Evolutionary conservation across 2,888 invertebrate species (phyloP).

Genomic region (Lasioglossum morio): DNA sequence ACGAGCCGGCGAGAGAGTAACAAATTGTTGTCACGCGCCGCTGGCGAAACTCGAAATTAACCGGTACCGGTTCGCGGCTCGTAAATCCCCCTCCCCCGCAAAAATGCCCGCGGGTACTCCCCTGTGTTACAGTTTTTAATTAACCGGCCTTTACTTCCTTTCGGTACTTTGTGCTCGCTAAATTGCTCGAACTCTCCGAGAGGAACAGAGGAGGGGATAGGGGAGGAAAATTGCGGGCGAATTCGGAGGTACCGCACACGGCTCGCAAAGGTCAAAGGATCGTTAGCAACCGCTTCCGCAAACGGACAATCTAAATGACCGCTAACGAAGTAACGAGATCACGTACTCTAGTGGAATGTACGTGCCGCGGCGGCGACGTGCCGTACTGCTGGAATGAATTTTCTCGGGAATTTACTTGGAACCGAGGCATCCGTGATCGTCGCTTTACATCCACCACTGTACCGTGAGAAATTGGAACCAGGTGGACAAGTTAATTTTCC

Average conservation of each 20-base stretch:
- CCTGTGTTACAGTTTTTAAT: conserved; percentile 17
- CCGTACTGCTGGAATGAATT: conserved; percentile 28
- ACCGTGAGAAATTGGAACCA: not conserved
- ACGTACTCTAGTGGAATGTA: conserved; percentile 23
- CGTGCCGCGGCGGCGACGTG: not conserved
- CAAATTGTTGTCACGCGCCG: conserved; percentile 49
- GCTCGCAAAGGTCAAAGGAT: conserved; percentile 41
- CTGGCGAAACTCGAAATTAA: conserved; percentile 56
- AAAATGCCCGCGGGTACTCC: not conserved
- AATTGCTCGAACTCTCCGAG: not conserved
- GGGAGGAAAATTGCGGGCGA: not conserved
- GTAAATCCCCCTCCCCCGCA: conserved; percentile 7
- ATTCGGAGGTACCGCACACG: not conserved
- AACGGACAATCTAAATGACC: conserved; percentile 49
- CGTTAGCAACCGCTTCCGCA: conserved; percentile 43
- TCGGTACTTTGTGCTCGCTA: too few species aligned
- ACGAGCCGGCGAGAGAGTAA: conserved; percentile 40
- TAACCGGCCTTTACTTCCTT: not conserved
- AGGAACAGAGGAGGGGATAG: not conserved
- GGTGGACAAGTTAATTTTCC: not conserved
- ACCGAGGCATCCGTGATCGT: not conserved
- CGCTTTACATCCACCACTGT: not conserved
- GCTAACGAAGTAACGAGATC: conserved; percentile 61
- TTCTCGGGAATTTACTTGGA: conserved; percentile 37
- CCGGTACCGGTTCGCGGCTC: conserved; percentile 20